A percentile compares a stretch with the other conserved stretches of the same genome.
phyloP scores from a whole-genome alignment of 2,888 invertebrate genomes.

The Hartigia nigra region DNA sequence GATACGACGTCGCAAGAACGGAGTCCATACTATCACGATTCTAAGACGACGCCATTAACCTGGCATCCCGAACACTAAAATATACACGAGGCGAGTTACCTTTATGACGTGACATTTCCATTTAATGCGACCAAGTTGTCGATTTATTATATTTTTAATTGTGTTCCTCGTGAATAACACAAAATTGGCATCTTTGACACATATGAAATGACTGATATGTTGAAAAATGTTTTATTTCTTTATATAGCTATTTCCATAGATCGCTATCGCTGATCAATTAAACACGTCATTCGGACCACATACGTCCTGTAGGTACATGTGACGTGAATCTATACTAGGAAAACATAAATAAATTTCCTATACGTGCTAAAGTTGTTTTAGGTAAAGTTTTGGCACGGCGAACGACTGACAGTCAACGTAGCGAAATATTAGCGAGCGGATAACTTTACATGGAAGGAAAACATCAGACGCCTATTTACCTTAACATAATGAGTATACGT shows the following conservation, averaged over 20 bases:
- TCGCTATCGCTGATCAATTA: not conserved
- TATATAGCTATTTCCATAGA: not conserved
- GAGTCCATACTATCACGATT: slow-evolving; percentile 27
- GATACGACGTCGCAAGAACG: slow-evolving; percentile 22
- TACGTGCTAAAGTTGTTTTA: not conserved
- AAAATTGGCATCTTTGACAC: not conserved
- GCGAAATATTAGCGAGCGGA: not conserved
- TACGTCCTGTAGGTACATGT: not conserved
- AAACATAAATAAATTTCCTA: not conserved
- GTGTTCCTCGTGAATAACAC: not conserved
- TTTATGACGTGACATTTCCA: slow-evolving; percentile 6
- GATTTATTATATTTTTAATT: not conserved
- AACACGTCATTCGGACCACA: not conserved
- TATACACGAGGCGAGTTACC: slow-evolving; percentile 11
- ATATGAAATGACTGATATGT: no score
- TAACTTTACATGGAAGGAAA: not conserved
- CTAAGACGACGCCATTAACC: slow-evolving; percentile 37
- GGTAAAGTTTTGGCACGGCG: not conserved
- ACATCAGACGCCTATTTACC: slow-evolving; percentile 34
- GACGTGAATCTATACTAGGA: not conserved
- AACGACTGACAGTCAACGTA: not conserved
- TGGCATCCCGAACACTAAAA: slow-evolving; percentile 20
- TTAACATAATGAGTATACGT: slow-evolving; percentile 28
- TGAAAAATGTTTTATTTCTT: no score
- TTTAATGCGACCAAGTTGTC: not conserved